phyloP scores from a whole-genome alignment of 2,888 invertebrate species.

The Hyalella azteca region DNA sequence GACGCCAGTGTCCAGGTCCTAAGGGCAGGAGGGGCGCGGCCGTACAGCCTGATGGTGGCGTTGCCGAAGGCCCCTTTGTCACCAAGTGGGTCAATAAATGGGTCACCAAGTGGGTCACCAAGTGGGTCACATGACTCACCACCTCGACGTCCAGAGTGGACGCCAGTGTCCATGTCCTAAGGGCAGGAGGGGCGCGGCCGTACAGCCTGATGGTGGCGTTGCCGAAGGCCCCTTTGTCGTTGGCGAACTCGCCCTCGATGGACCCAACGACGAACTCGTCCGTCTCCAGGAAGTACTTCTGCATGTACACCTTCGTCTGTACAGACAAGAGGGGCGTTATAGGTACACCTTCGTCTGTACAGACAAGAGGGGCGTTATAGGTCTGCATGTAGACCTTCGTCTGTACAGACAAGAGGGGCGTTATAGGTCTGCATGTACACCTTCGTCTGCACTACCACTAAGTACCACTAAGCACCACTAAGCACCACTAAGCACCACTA shows the following conservation, averaged over 20 bases:
- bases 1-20: not conserved
- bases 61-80: slow-evolving; percentile 53
- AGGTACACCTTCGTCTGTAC: not conserved
- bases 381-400: not conserved
- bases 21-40: not conserved
- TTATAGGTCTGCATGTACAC: not conserved
- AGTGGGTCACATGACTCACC: not conserved
- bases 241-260: slow-evolving; percentile 58
- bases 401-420: not conserved
- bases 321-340: not conserved
- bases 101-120: not conserved
- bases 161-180: slow-evolving; percentile 1
- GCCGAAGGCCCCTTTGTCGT: slow-evolving; percentile 54
- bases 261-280: slow-evolving; percentile 61
- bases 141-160: slow-evolving; percentile 3
- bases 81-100: slow-evolving; percentile 3
- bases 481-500: not conserved
- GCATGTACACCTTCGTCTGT: slow-evolving; percentile 63
- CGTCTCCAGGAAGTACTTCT: slow-evolving; percentile 62
- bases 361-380: not conserved
- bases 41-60: slow-evolving; percentile 41
- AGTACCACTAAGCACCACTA: not conserved
- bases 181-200: not conserved
- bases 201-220: slow-evolving; percentile 45
- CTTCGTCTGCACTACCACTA: not conserved